Evolutionary conservation across 1,140 invertebrate species (phyloP).

Genomic region (Metopolophium dirhodum): DNA sequence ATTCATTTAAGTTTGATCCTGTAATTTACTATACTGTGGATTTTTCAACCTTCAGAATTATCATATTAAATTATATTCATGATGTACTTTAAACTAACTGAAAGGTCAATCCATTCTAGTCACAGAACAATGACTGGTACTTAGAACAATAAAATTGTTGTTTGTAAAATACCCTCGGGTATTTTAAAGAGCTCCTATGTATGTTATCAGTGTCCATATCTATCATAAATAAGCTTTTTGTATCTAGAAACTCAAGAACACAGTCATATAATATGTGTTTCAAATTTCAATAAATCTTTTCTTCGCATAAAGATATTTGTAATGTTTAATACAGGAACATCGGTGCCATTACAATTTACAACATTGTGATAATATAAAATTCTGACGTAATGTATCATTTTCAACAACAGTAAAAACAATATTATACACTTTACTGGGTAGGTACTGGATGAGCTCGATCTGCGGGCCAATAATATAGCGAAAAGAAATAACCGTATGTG

Average conservation of each 20-base stretch:
- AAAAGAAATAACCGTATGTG: background rate
- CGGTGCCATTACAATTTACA: background rate
- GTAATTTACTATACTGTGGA: background rate
- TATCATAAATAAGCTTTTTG: background rate
- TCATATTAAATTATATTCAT: constrained; percentile 33
- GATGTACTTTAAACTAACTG: background rate
- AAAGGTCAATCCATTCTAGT: constrained; percentile 41
- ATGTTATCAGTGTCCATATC: background rate
- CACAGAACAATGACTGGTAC: constrained; percentile 10
- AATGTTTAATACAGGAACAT: background rate
- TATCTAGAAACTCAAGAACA: background rate
- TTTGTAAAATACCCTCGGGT: background rate
- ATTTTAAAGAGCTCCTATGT: background rate
- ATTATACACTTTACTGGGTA: too few species aligned
- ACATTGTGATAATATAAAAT: background rate
- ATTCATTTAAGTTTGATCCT: background rate
- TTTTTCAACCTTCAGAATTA: constrained; percentile 29
- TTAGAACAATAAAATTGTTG: constrained; percentile 40
- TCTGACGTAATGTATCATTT: background rate
- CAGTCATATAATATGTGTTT: background rate
- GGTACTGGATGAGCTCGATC: too few species aligned
- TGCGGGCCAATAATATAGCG: too few species aligned
- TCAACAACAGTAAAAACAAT: background rate
- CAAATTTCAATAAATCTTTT: background rate
- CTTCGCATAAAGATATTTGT: background rate